phyloP scores from a whole-genome alignment of 2,888 invertebrate genomes.

The Rhaphigaster nebulosa region DNA sequence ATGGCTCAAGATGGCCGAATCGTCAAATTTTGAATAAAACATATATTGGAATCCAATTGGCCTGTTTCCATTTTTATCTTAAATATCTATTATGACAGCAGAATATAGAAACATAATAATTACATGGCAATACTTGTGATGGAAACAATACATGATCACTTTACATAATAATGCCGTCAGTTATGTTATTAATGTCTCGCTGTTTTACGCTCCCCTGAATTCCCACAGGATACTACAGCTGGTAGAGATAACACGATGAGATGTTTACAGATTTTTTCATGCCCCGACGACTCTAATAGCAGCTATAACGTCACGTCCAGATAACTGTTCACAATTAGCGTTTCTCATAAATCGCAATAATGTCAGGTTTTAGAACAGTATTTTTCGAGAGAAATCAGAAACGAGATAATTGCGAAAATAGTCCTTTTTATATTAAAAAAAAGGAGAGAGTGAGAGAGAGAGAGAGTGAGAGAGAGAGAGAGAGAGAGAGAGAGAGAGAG shows the following conservation, averaged over 20 bases:
- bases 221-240: not conserved
- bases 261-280: conserved; percentile 8
- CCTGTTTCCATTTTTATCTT: too few relatives aligned
- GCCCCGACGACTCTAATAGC: not conserved
- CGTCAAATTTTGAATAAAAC: too few relatives aligned
- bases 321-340: not conserved
- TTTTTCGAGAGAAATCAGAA: not conserved
- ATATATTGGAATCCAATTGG: too few relatives aligned
- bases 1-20: too few relatives aligned
- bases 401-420: not conserved
- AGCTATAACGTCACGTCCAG: not conserved
- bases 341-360: not conserved
- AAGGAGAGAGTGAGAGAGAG: too few relatives aligned
- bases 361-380: not conserved
- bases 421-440: not conserved
- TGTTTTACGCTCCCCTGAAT: not conserved
- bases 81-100: too few relatives aligned
- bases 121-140: too few relatives aligned
- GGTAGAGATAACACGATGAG: not conserved
- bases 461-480: too few relatives aligned
- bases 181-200: not conserved
- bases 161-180: not conserved
- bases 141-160: not conserved
- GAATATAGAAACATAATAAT: too few relatives aligned
- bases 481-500: too few relatives aligned